Conservation (phyloP, 2,113 vertebrate genomes). For the Casuarius casuarius region DNA sequence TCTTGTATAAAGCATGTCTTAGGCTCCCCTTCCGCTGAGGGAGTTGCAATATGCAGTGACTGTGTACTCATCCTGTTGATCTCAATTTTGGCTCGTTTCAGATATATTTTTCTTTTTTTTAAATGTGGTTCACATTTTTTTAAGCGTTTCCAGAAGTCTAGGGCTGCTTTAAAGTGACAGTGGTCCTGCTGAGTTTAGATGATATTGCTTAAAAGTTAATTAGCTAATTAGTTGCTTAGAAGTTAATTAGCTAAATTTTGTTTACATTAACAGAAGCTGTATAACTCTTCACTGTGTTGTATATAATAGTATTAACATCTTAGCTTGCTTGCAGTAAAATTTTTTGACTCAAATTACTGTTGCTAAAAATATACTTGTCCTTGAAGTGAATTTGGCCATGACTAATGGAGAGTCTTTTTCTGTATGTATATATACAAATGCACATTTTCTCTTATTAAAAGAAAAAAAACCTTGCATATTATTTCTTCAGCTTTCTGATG, state of each 20-base stretch:
- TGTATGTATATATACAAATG: neutral
- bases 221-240: neutral
- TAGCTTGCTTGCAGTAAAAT: neutral
- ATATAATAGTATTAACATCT: neutral
- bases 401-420: neutral
- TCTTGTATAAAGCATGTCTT: neutral
- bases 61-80: neutral
- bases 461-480: accelerated
- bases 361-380: neutral
- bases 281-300: neutral
- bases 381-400: neutral
- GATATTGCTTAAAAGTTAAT: neutral
- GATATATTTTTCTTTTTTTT: neutral
- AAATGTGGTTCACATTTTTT: neutral
- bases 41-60: neutral
- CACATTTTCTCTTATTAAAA: neutral
- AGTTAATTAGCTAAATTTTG: neutral
- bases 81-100: neutral
- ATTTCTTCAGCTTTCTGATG: neutral
- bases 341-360: neutral
- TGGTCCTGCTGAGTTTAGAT: neutral
- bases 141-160: neutral
- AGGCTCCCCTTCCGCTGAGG: neutral
- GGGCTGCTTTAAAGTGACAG: neutral
- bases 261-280: neutral